These are phyloP conservation scores for Drosophila neotestacea DNA, from an alignment of 2,888 invertebrate species.

Conservation along the genomic window DNA sequence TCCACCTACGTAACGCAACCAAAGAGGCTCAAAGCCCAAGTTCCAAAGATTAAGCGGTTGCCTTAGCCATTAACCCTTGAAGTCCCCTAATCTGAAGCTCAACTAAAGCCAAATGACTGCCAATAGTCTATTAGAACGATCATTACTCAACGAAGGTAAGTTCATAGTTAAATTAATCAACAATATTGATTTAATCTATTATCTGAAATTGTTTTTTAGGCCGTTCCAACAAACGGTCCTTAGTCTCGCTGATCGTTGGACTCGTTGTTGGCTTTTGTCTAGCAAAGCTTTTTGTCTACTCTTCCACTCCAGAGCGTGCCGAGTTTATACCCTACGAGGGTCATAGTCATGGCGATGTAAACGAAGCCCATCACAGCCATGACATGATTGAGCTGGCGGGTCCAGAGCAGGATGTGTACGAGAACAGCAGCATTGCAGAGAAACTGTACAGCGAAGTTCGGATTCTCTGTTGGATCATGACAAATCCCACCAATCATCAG, in stretches of 20 bases:
- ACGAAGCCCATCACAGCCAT: slow-evolving; percentile 85
- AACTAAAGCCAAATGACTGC: slow-evolving; percentile 75
- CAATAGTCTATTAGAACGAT: slow-evolving; percentile 72
- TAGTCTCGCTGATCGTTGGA: slow-evolving; percentile 84
- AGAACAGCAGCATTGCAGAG: slow-evolving; percentile 89
- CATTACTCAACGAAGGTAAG: slow-evolving; percentile 76
- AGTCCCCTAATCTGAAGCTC: slow-evolving; percentile 3
- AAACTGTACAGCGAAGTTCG: slow-evolving; percentile 91
- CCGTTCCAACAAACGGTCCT: slow-evolving; percentile 84
- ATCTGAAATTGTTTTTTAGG: slow-evolving; percentile 81
- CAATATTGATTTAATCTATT: neutral
- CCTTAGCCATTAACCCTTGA: neutral
- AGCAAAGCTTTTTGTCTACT: slow-evolving; percentile 83
- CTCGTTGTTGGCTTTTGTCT: slow-evolving; percentile 84
- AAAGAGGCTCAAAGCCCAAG: slow-evolving; percentile 63
- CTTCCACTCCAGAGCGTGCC: slow-evolving; percentile 75
- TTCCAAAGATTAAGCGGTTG: slow-evolving; percentile 15
- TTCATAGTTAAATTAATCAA: neutral
- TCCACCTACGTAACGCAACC: slow-evolving; percentile 62
- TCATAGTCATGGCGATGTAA: slow-evolving; percentile 80
- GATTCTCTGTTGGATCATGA: slow-evolving; percentile 99
- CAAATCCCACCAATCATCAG: slow-evolving; percentile 94
- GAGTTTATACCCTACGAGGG: slow-evolving; percentile 80
- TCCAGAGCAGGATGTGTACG: slow-evolving; percentile 87
- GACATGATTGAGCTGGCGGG: slow-evolving; percentile 85